These are phyloP conservation scores for Ara ararauna DNA, from an alignment of 2,797 vertebrate species.

Conservation along the genomic window DNA sequence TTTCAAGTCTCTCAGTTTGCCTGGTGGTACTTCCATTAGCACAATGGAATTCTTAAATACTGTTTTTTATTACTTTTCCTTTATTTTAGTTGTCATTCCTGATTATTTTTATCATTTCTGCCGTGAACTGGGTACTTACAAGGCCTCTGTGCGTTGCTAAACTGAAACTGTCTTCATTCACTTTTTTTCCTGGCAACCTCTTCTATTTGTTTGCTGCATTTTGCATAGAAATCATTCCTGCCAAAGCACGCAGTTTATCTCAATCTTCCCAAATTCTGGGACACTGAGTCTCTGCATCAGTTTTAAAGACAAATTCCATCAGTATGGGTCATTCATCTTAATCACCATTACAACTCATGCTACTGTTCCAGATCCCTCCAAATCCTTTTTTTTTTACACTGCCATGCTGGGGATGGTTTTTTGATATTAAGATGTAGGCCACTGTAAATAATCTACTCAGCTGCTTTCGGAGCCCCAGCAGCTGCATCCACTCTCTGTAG, in stretches of 20 bases:
- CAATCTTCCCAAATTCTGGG: background rate
- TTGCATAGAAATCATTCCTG: background rate
- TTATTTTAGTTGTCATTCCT: background rate
- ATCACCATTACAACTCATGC: background rate
- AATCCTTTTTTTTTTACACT: no score
- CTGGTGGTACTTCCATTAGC: conserved; percentile 51
- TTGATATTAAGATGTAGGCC: background rate
- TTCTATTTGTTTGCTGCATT: background rate
- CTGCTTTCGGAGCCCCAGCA: background rate
- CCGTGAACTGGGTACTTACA: background rate
- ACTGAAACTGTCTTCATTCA: background rate
- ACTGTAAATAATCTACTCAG: background rate
- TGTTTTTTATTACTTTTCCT: background rate
- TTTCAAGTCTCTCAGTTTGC: conserved; percentile 67
- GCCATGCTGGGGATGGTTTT: background rate
- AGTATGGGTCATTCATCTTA: background rate
- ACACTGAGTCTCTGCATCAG: background rate
- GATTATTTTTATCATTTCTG: background rate
- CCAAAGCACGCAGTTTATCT: background rate
- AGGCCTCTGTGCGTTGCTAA: background rate
- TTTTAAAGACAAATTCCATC: background rate
- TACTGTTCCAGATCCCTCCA: background rate
- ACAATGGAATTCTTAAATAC: background rate
- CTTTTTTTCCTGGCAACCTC: background rate
- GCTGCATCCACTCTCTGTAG: background rate